Percentiles rank a stretch among this genome's conserved stretches.
These are phyloP conservation scores for Macrophya alboannulata DNA, from an alignment of 2,888 invertebrate genomes.

Conservation along the genomic window DNA sequence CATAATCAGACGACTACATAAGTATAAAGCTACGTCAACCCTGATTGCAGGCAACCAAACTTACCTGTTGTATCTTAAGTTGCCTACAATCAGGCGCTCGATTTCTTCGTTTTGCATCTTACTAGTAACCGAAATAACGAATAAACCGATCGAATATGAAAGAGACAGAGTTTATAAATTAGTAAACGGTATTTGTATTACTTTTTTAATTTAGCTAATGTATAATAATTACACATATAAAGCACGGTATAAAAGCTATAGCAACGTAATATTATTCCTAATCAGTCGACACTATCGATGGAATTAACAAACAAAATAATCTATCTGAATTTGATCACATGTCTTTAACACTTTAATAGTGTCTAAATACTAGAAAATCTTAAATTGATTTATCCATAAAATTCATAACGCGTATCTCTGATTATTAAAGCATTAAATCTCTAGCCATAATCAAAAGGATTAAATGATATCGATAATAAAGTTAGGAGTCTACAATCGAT, in stretches of 20 bases:
- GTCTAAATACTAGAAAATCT: neutral
- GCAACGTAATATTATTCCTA: conserved; percentile 36
- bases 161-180: neutral
- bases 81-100: neutral
- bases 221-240: neutral
- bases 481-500: neutral
- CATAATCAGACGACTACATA: neutral
- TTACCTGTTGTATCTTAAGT: neutral
- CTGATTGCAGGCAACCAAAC: neutral
- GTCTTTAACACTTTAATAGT: neutral
- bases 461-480: conserved; percentile 8
- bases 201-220: neutral
- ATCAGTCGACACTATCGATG: conserved; percentile 37
- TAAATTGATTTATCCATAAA: neutral
- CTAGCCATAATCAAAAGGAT: neutral
- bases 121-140: neutral
- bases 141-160: neutral
- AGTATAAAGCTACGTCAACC: too few species aligned
- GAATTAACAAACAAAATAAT: neutral
- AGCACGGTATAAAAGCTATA: conserved; percentile 18
- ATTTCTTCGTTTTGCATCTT: neutral
- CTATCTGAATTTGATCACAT: neutral
- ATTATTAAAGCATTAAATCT: neutral
- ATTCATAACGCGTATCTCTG: neutral
- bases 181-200: conserved; percentile 1